Conservation (phyloP, 2,113 vertebrate species). For the Montifringilla adamsi region DNA sequence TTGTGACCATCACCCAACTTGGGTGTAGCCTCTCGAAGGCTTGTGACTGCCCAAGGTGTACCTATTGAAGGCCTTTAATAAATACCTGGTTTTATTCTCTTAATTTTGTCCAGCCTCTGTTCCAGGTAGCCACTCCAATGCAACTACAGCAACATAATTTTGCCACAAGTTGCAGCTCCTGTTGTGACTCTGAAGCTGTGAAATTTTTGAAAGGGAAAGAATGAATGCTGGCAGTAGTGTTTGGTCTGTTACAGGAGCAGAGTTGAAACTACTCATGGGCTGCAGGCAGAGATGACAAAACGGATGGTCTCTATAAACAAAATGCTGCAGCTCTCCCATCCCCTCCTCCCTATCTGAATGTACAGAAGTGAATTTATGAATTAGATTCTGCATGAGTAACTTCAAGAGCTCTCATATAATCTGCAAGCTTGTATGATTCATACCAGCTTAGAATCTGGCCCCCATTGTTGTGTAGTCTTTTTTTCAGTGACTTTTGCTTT, state of each 20-base stretch:
- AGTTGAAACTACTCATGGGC: constrained; percentile 34
- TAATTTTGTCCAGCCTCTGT: background rate
- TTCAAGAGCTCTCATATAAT: constrained; percentile 28
- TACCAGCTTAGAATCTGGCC: background rate
- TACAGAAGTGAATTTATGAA: constrained; percentile 1
- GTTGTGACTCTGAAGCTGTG: constrained; percentile 58
- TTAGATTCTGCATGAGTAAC: constrained; percentile 27
- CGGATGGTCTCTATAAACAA: background rate
- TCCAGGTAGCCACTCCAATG: background rate
- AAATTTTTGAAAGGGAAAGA: constrained; percentile 64
- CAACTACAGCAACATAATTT: background rate
- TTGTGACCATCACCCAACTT: background rate
- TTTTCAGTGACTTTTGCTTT: constrained; percentile 55
- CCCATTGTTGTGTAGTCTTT: background rate
- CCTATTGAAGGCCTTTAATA: background rate
- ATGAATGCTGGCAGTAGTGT: constrained; percentile 37
- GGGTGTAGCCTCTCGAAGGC: background rate
- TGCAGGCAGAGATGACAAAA: constrained; percentile 5
- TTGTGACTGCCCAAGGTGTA: background rate
- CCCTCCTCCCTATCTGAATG: background rate
- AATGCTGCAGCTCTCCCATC: background rate
- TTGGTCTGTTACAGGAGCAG: constrained; percentile 57
- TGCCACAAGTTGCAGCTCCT: constrained; percentile 51
- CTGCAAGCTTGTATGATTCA: background rate
- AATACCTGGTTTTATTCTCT: background rate